Conservation (phyloP, 2,797 vertebrate species). For the Pantherophis vulpinus region DNA sequence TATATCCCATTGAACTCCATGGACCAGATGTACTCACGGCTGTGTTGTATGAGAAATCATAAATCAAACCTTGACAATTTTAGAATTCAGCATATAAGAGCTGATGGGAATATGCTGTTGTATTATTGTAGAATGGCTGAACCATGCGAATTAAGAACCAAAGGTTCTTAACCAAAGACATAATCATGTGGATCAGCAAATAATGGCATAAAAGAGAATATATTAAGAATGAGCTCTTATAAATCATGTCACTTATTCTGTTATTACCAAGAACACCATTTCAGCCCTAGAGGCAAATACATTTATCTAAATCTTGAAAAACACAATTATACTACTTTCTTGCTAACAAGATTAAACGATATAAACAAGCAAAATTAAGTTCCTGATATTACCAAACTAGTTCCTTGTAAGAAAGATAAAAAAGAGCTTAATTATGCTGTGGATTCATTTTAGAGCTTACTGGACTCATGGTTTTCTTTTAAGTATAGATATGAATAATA, state of each 20-base stretch:
- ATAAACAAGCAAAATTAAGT: background rate
- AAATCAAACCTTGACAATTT: conserved; percentile 1
- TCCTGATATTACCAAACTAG: background rate
- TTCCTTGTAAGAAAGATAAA: conserved; percentile 17
- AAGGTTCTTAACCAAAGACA: background rate
- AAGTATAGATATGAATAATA: background rate
- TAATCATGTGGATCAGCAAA: background rate
- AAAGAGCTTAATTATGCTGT: background rate
- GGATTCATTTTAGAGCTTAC: background rate
- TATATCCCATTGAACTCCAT: background rate
- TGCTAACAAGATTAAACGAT: background rate
- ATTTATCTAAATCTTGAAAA: background rate
- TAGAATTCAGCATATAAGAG: background rate
- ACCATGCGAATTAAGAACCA: background rate
- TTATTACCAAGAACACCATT: background rate
- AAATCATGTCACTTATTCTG: background rate
- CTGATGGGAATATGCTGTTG: background rate
- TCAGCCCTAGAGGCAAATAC: background rate
- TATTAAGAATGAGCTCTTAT: background rate
- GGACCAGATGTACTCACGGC: background rate
- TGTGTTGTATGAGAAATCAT: background rate
- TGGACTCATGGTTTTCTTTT: background rate
- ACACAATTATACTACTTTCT: conserved; percentile 25
- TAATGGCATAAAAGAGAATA: background rate
- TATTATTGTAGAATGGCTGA: background rate